Evolutionary conservation across 2,888 invertebrate genomes (phyloP).

Genomic region (Habroteleia sp.): DNA sequence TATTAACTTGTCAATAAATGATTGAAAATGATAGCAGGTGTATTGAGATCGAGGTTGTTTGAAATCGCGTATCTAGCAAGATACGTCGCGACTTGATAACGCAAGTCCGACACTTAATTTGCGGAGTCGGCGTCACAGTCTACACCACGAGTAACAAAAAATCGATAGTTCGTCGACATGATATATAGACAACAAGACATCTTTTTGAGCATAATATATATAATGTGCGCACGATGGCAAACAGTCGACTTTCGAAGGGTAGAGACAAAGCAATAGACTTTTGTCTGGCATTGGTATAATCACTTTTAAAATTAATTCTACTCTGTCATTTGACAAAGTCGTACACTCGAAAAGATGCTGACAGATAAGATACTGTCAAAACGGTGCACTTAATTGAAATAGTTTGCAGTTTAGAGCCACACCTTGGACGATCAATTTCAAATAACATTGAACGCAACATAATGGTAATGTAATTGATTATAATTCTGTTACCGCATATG

Average conservation of each 20-base stretch:
- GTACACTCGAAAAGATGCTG: too few species aligned
- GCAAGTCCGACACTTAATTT: constrained; percentile 16
- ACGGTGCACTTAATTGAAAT: too few species aligned
- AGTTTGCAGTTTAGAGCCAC: too few species aligned
- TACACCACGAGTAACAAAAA: constrained; percentile 43
- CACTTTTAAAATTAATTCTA: too few species aligned
- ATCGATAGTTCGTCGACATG: constrained; percentile 61
- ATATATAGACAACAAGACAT: constrained; percentile 35
- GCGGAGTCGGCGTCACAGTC: constrained; percentile 41
- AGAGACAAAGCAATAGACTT: too few species aligned
- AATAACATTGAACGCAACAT: too few species aligned
- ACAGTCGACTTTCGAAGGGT: neutral
- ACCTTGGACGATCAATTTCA: too few species aligned
- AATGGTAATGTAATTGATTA: too few species aligned
- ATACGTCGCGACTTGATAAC: constrained; percentile 15
- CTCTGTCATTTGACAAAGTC: too few species aligned
- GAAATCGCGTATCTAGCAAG: constrained; percentile 2
- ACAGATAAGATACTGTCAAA: too few species aligned
- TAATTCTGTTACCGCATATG: too few species aligned
- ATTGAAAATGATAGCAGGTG: neutral
- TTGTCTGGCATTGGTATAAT: too few species aligned
- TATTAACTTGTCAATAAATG: constrained; percentile 10
- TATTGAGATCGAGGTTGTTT: neutral
- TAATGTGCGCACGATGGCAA: constrained; percentile 2
- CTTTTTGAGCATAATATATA: constrained; percentile 26